Conservation (phyloP, 1,140 invertebrate genomes). For the Drosophila paulistorum region DNA sequence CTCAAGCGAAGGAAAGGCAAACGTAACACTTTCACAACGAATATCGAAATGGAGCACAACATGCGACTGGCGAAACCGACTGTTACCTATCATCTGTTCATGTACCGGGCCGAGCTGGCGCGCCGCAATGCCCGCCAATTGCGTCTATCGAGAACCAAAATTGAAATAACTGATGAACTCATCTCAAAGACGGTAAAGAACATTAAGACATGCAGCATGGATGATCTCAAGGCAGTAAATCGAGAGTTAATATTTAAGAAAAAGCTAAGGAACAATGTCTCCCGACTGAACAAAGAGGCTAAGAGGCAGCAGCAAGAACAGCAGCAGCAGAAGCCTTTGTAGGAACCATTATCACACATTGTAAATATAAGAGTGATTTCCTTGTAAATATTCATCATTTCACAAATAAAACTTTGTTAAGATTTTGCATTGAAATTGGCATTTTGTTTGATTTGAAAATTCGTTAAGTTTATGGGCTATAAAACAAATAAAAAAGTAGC, state of each 20-base stretch:
- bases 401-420: conserved; percentile 59
- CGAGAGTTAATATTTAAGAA: conserved; percentile 73
- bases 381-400: conserved; percentile 54
- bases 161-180: conserved; percentile 74
- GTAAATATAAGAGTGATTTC: conserved; percentile 39
- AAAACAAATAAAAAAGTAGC: conserved; percentile 68
- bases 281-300: conserved; percentile 59
- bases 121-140: conserved; percentile 62
- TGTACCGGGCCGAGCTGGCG: conserved; percentile 65
- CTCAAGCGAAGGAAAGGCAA: conserved; percentile 40
- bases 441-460: conserved; percentile 50
- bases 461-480: conserved; percentile 58
- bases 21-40: conserved; percentile 44
- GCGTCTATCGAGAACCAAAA: conserved; percentile 64
- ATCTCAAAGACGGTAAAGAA: conserved; percentile 70
- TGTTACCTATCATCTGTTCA: conserved; percentile 69
- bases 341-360: conserved; percentile 35
- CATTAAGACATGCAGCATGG: conserved; percentile 68
- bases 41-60: conserved; percentile 55
- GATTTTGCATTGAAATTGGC: conserved; percentile 45
- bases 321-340: background rate
- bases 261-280: conserved; percentile 61
- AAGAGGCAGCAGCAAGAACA: conserved; percentile 21
- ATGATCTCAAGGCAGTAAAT: conserved; percentile 70
- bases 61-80: conserved; percentile 51